Conservation (phyloP, 2,797 vertebrate genomes). For the Steatocranus sp. region DNA sequence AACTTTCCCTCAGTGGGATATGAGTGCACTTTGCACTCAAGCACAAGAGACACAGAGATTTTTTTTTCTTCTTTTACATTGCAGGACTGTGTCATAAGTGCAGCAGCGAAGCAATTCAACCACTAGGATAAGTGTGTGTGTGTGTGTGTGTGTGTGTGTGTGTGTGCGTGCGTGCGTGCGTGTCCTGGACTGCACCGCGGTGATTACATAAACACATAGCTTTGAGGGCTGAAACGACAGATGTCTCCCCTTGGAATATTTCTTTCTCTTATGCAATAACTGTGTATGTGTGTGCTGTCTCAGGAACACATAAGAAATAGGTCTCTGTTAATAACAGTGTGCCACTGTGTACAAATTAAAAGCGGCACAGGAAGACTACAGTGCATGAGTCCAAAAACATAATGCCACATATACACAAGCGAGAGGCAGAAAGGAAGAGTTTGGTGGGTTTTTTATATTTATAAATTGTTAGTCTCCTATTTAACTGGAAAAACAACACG, state of each 20-base stretch:
- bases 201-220: constrained; percentile 70
- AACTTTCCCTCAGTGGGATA: background rate
- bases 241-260: constrained; percentile 64
- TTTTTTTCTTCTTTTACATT: background rate
- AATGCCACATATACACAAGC: background rate
- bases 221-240: constrained; percentile 56
- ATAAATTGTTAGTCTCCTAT: constrained; percentile 33
- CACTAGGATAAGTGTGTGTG: background rate
- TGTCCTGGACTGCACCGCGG: constrained; percentile 20
- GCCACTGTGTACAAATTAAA: background rate
- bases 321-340: background rate
- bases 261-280: constrained; percentile 68
- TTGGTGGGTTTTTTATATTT: rapidly evolving
- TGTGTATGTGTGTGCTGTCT: background rate
- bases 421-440: background rate
- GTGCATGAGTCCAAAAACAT: background rate
- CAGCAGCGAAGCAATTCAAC: background rate
- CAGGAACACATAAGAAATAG: constrained; percentile 6
- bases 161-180: background rate
- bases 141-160: background rate
- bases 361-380: background rate
- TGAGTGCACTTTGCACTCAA: background rate
- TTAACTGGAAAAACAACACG: constrained; percentile 23
- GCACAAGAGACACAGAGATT: background rate
- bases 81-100: background rate